Evolutionary conservation across 2,113 vertebrate genomes (phyloP), one percentile per base, ranked within the genome.

Genomic region (Hemiprocne comata): DNA sequence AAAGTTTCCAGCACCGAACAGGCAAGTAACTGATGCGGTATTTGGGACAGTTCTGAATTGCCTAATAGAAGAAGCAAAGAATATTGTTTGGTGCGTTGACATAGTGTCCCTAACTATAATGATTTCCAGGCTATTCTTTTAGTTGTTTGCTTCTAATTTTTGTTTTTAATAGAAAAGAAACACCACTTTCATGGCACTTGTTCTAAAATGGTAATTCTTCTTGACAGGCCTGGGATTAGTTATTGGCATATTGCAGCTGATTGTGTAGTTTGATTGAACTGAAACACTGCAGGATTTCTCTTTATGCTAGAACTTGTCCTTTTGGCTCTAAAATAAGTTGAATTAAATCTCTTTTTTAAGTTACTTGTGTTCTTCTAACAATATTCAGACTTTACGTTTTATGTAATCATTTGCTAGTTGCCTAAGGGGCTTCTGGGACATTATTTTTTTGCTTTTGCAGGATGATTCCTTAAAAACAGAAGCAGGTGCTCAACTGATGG

Each of bases 21-120:
- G 99, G 99, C 98, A 97, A 99, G 99, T 97, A 17, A 46, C 57
- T 86, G 29, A 2, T 25, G 9, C 2, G 7, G 12, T 33, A 8
- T 34, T 64, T 65, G 54, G 25, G 46, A 33, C 26, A 55, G 9
- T 44, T 79, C 29, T 70, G 36, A 67, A 54, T 26, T 82, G 20
- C 9, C 4, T 36, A 1, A 60, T 46, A 77, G 57, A 34, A 53
- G 25, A 65, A 82, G 10, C 9, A 44, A 3, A 38, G 24, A 31
- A 1, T 44, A 5, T 65, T 60, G 21, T 50, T 75, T 13, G n/a
- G 17, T 42, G 48, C 8, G 61, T 0, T 38, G 25, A 4, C 1
- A 2, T 10, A 21, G 17, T 11, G 5, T 62, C 40, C 23, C 7
- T 21, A 17, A 8, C 12, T 58, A 0, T 26, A 10, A 21, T 54